Conservation (phyloP, 2,113 vertebrate genomes). For the Mirounga angustirostris region DNA sequence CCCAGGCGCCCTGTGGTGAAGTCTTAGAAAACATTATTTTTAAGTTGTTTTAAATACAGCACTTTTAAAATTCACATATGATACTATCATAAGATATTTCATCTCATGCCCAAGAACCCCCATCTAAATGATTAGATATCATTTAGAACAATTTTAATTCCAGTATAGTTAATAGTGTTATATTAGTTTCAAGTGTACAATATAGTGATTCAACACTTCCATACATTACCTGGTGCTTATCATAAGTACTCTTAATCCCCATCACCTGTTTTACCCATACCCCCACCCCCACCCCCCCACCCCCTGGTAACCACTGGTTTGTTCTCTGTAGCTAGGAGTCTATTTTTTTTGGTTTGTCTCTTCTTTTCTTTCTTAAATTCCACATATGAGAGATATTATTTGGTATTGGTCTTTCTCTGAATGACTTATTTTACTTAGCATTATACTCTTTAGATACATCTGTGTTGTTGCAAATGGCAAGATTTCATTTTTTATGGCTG, state of each 20-base stretch:
- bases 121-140: background rate
- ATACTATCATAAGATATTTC: background rate
- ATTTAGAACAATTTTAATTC: background rate
- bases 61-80: background rate
- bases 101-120: background rate
- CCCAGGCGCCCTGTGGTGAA: no score
- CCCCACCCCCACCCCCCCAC: no score
- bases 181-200: background rate
- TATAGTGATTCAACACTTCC: background rate
- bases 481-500: background rate
- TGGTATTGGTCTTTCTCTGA: background rate
- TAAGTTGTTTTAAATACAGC: background rate
- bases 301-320: background rate
- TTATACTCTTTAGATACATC: background rate
- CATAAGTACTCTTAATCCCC: background rate
- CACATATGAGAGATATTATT: background rate
- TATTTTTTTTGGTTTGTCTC: background rate
- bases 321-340: background rate
- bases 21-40: background rate
- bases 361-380: background rate
- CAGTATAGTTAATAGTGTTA: background rate
- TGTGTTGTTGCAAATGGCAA: background rate
- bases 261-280: background rate
- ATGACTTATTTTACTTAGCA: background rate
- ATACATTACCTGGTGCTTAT: background rate